phyloP scores from a whole-genome alignment of 2,888 invertebrate species.

The Chrysina gloriosa region DNA sequence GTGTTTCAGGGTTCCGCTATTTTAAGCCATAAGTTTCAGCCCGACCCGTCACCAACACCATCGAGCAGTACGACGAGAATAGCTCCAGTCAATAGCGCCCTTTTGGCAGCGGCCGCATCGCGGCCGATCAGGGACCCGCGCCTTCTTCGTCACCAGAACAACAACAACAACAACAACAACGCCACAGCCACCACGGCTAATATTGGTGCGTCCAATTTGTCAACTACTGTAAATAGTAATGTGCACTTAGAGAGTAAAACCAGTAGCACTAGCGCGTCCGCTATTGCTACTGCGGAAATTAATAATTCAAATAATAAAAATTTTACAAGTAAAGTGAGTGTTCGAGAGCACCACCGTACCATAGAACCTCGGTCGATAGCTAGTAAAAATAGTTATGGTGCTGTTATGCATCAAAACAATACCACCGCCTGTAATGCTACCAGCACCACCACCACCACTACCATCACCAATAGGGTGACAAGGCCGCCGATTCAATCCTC shows the following conservation, averaged over 20 bases:
- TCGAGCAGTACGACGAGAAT: slow-evolving; percentile 64
- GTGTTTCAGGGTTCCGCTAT: slow-evolving; percentile 34
- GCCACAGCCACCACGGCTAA: slow-evolving; percentile 48
- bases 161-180: slow-evolving; percentile 31
- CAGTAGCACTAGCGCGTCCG: slow-evolving; percentile 14
- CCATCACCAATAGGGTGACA: slow-evolving; percentile 44
- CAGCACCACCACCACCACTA: slow-evolving; percentile 42
- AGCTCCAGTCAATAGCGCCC: slow-evolving; percentile 66
- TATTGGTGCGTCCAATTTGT: slow-evolving; percentile 5
- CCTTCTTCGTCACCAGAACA: slow-evolving; percentile 57
- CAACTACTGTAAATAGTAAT: slow-evolving; percentile 53
- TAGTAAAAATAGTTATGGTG: slow-evolving; percentile 58
- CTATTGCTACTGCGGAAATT: slow-evolving; percentile 50
- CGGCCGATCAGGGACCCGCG: slow-evolving; percentile 63
- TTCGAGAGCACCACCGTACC: slow-evolving; percentile 58
- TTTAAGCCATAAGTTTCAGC: slow-evolving; percentile 42
- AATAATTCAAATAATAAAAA: slow-evolving; percentile 62
- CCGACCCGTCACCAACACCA: slow-evolving; percentile 45
- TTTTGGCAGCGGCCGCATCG: slow-evolving; percentile 57
- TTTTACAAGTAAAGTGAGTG: slow-evolving; percentile 63
- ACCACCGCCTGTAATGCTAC: too few relatives aligned
- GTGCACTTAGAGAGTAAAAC: slow-evolving; percentile 58
- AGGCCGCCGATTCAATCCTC: slow-evolving; percentile 53
- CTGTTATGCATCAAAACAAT: neutral
- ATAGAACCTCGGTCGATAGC: slow-evolving; percentile 63